Percentiles rank a stretch among this genome's conserved stretches.
Conservation (phyloP, 2,113 vertebrate genomes). For the Platysternon megacephalum region DNA sequence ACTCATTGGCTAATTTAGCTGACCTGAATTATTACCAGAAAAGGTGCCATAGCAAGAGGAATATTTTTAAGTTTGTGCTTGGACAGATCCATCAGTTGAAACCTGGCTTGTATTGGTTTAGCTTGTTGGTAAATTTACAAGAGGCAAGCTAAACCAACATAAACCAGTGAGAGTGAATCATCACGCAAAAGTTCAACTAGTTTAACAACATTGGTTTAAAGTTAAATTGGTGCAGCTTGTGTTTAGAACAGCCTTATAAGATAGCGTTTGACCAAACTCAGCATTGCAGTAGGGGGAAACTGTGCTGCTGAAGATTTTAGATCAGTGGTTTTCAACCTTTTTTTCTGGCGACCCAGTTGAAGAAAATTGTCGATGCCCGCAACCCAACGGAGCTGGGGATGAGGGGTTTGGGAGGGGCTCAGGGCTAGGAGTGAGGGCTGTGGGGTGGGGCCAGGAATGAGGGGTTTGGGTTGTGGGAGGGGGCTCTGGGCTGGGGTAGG, state of each 20-base stretch:
- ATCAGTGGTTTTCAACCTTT: too few relatives aligned
- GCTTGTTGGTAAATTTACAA: not conserved
- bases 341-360: too few relatives aligned
- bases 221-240: rapidly evolving
- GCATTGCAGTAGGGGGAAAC: not conserved
- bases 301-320: not conserved
- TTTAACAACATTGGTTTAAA: rapidly evolving
- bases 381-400: too few relatives aligned
- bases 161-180: not conserved
- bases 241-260: not conserved
- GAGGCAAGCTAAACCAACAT: rapidly evolving
- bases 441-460: too few relatives aligned
- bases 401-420: too few relatives aligned
- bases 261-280: not conserved
- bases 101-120: not conserved
- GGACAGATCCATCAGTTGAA: not conserved
- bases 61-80: not conserved
- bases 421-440: too few relatives aligned
- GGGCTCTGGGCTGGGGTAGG: too few relatives aligned
- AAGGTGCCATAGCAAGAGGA: not conserved
- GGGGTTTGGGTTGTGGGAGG: too few relatives aligned
- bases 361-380: too few relatives aligned
- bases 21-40: not conserved
- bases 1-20: not conserved
- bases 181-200: not conserved